Conservation (phyloP, 2,888 invertebrate genomes). For the Drosophila seclusa region DNA sequence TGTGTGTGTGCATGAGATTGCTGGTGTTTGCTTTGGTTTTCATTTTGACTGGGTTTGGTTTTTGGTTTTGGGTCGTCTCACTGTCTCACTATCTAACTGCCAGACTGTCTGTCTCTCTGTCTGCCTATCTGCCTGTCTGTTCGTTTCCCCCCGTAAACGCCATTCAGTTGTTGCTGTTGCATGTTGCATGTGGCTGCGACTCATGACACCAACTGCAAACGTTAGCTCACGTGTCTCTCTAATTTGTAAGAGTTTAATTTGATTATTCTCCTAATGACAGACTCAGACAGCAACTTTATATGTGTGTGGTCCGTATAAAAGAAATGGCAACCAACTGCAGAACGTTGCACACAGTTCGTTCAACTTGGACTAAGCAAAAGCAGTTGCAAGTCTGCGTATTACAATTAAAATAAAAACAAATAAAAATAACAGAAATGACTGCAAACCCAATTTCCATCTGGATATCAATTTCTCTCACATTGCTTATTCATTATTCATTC, state of each 20-base stretch:
- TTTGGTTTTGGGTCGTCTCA: slow-evolving; percentile 35
- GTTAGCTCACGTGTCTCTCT: slow-evolving; percentile 58
- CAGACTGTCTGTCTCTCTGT: not conserved
- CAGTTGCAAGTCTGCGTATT: not conserved
- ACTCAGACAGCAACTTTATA: slow-evolving; percentile 2
- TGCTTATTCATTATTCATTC: not conserved
- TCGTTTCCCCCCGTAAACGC: not conserved
- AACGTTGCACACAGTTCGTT: slow-evolving; percentile 17
- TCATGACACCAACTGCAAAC: slow-evolving; percentile 42
- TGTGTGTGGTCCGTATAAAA: slow-evolving; percentile 6
- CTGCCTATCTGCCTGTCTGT: slow-evolving; percentile 10
- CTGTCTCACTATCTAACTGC: slow-evolving; percentile 1
- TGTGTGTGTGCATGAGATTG: slow-evolving; percentile 62
- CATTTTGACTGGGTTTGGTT: slow-evolving; percentile 54
- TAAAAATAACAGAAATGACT: not conserved
- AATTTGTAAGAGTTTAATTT: slow-evolving; percentile 64
- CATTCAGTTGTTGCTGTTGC: slow-evolving; percentile 16
- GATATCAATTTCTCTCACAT: not conserved
- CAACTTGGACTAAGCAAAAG: slow-evolving; percentile 10
- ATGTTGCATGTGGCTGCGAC: slow-evolving; percentile 52
- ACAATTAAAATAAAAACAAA: not conserved
- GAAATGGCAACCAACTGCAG: not conserved
- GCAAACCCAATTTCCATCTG: slow-evolving; percentile 11
- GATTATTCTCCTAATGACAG: slow-evolving; percentile 53
- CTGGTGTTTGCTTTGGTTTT: slow-evolving; percentile 66